Evolutionary conservation across 2,113 vertebrate genomes (phyloP).

Genomic region (Caranx ignobilis): DNA sequence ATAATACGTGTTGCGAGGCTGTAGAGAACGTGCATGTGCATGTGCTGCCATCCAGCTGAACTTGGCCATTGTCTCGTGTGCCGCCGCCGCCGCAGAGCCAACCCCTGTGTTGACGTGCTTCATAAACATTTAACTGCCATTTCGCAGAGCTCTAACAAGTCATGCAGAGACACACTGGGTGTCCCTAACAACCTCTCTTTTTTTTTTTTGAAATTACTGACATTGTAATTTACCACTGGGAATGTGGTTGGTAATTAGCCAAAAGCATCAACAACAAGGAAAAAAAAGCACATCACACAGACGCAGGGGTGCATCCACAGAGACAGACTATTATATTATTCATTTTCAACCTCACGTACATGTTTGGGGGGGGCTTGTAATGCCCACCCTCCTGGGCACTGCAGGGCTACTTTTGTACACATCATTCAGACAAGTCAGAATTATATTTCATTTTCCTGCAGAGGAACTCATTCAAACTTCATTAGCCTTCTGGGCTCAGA

Average conservation of each 20-base stretch:
- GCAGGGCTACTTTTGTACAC: constrained; percentile 16
- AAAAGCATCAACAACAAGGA: constrained; percentile 28
- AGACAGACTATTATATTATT: constrained; percentile 10
- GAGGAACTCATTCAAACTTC: constrained; percentile 55
- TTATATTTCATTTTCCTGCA: constrained; percentile 30
- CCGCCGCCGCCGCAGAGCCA: constrained; percentile 8
- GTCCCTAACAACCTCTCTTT: constrained; percentile 34
- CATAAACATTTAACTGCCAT: constrained; percentile 71
- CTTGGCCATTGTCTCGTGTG: constrained; percentile 31
- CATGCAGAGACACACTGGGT: constrained; percentile 31
- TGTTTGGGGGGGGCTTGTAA: constrained; percentile 1
- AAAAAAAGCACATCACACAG: constrained; percentile 9
- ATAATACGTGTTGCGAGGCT: constrained; percentile 45
- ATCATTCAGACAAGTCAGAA: constrained; percentile 29
- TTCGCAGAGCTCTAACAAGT: constrained; percentile 47
- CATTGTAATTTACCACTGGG: constrained; percentile 65
- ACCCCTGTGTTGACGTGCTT: constrained; percentile 46
- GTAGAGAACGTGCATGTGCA: not conserved
- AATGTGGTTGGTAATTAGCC: constrained; percentile 55
- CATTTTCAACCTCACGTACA: not conserved
- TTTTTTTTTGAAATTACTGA: constrained; percentile 46
- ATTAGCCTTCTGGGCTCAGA: constrained; percentile 54
- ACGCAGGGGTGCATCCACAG: constrained; percentile 7
- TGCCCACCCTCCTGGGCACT: constrained; percentile 4
- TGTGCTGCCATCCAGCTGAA: constrained; percentile 57